Evolutionary conservation across 37 sponge, comb jelly and placozoan genomes (phyloP).

Genomic region (Crambe crambe): DNA sequence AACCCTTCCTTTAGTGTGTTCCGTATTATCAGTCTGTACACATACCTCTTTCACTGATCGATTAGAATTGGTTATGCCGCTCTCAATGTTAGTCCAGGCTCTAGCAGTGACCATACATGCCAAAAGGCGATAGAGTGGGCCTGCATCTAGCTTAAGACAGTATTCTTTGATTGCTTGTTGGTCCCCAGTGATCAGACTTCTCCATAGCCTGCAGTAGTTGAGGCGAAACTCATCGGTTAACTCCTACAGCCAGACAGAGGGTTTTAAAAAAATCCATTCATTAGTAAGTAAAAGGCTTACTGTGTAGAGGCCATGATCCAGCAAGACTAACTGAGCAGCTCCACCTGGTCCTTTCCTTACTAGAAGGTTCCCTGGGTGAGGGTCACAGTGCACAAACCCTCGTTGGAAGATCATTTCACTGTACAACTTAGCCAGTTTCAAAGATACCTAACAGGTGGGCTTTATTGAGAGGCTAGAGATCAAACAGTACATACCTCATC

Average conservation of each 20-base stretch:
- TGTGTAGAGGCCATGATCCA: constrained; percentile 93
- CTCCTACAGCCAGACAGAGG: constrained; percentile 2
- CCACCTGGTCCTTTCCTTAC: constrained; percentile 31
- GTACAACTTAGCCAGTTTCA: constrained; percentile 78
- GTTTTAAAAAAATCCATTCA: not conserved
- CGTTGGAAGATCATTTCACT: constrained; percentile 92
- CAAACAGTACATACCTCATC: constrained; percentile 51
- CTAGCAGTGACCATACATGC: constrained; percentile 89
- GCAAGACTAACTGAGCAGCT: constrained; percentile 68
- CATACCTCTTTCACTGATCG: constrained; percentile 56
- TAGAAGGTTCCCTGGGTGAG: constrained; percentile 96
- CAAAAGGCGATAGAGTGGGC: constrained; percentile 76
- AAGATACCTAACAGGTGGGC: constrained; percentile 33
- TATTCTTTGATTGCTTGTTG: constrained; percentile 55
- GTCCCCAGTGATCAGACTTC: constrained; percentile 78
- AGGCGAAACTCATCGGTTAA: constrained; percentile 83
- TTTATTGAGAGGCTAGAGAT: not conserved
- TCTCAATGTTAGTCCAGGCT: constrained; percentile 81
- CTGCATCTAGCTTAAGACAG: constrained; percentile 72
- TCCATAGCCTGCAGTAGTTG: constrained; percentile 92
- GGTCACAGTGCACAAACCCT: constrained; percentile 96
- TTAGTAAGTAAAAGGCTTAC: constrained; percentile 24
- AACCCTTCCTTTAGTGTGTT: not conserved
- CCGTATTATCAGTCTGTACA: not conserved
- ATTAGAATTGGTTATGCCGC: constrained; percentile 35